Base-by-base conservation (phyloP, 2,797 vertebrate genomes). In the Petrocephalus sullivani region DNA sequence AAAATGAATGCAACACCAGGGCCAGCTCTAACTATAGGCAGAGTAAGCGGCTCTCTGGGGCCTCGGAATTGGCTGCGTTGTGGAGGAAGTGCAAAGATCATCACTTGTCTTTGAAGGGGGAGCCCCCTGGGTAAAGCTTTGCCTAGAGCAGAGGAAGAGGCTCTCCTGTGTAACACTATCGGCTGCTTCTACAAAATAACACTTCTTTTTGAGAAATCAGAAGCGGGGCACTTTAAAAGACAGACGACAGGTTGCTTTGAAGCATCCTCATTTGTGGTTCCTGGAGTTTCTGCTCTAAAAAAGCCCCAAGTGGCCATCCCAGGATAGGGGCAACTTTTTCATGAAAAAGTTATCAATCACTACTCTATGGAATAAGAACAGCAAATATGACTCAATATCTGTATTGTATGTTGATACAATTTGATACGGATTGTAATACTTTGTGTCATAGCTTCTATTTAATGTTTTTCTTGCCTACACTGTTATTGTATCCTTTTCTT, bases 341-440 rank as follows among this genome's bases (percentile, higher is more conserved):
- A 21, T 19, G 16, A 71, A 71, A 71, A 71, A 71, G 41, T 21
- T 82, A 82, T 51, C 78, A 88, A 88, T 84, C 56, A 51, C 57
- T 61, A 23, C 21, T 12, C 81, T 88, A 53, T 37, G 67, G 28
- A 71, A 71, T 71, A 41, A 37, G 33, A 84, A 64, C 58, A 84
- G 41, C 60, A 71, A 87, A 54, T 56, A 51, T 75, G 51, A 46
- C 87, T 81, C 67, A 83, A 28, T 88, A 64, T 84, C 60, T 53
- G 21, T 93, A 91, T 87, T 16, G 64, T 51, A 78, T 89, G 91
- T 91, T 92, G 28, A 84, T 91, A 57, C 71, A n/a, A 58, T 89
- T 92, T 90, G 71, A 89, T 86, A 93, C 94, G 93, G 91, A 91
- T 93, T 92, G 88, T 90, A 92, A 93, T 94, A 92, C 94, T 93